Evolutionary conservation across 2,888 invertebrate species (phyloP).

Genomic region (Microplitis manilae): DNA sequence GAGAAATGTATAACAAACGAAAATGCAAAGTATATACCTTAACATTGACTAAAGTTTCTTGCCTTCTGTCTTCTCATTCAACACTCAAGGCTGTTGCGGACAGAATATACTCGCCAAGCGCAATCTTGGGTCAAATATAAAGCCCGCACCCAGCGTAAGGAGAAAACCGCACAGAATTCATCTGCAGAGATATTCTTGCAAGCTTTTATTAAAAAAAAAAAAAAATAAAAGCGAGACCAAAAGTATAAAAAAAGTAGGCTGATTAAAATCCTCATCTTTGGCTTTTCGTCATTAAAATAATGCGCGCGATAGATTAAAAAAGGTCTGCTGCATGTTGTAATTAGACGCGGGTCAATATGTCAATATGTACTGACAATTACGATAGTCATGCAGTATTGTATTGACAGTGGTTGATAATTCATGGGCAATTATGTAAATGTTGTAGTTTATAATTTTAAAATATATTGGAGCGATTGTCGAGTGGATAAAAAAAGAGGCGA

Average conservation of each 20-base stretch:
- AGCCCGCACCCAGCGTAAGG: conserved; percentile 3
- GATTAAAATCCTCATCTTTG: conserved; percentile 1
- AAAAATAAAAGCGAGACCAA: neutral
- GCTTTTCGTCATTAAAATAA: neutral
- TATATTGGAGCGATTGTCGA: neutral
- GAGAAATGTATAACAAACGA: neutral
- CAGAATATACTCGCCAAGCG: conserved; percentile 19
- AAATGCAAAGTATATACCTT: neutral
- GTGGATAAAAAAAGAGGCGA: conserved; percentile 8
- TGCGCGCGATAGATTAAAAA: neutral
- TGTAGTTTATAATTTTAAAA: too few relatives aligned
- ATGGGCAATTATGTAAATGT: too few relatives aligned
- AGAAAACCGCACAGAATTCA: conserved; percentile 26
- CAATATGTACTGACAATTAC: too few relatives aligned
- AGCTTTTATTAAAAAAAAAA: conserved; percentile 19
- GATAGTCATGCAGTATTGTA: too few relatives aligned
- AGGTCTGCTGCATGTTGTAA: too few relatives aligned
- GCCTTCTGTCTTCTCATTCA: conserved; percentile 17
- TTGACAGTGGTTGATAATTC: too few relatives aligned
- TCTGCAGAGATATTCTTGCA: conserved; percentile 1
- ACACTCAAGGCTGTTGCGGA: neutral
- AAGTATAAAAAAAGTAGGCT: conserved; percentile 5
- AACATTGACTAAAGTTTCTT: conserved; percentile 16
- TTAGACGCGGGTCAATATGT: too few relatives aligned
- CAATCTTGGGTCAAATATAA: conserved; percentile 25